phyloP scores from a whole-genome alignment of 2,113 vertebrate genomes.

The Leptosomus discolor region DNA sequence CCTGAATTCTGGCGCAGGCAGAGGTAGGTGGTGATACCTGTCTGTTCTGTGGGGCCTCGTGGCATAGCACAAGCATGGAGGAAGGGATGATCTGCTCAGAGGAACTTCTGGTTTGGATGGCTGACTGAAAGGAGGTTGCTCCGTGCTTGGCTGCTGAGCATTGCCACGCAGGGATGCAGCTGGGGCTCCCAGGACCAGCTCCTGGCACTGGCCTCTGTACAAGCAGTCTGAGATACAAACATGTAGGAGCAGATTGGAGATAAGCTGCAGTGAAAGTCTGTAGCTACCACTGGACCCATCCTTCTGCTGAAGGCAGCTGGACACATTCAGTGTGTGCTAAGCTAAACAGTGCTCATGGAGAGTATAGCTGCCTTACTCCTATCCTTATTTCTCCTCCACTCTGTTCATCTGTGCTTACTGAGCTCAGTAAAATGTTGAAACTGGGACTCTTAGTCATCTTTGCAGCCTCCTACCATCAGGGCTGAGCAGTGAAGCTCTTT shows the following conservation, averaged over 20 bases:
- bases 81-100: neutral
- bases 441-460: neutral
- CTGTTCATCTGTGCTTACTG: neutral
- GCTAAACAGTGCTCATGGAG: neutral
- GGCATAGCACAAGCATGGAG: neutral
- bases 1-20: neutral
- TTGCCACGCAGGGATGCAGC: neutral
- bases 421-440: neutral
- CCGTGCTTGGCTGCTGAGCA: neutral
- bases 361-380: neutral
- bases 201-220: neutral
- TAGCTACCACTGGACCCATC: neutral
- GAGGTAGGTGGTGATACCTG: neutral
- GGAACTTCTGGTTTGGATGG: neutral
- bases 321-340: neutral
- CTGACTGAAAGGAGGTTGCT: neutral
- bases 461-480: neutral
- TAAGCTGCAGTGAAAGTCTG: neutral
- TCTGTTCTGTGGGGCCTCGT: neutral
- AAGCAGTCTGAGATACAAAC: neutral
- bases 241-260: neutral
- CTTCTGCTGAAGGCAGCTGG: neutral
- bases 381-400: neutral
- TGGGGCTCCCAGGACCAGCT: neutral
- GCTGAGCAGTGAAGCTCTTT: neutral